Evolutionary conservation across 2,888 invertebrate species (phyloP).

Genomic region (Saturnia japonica): DNA sequence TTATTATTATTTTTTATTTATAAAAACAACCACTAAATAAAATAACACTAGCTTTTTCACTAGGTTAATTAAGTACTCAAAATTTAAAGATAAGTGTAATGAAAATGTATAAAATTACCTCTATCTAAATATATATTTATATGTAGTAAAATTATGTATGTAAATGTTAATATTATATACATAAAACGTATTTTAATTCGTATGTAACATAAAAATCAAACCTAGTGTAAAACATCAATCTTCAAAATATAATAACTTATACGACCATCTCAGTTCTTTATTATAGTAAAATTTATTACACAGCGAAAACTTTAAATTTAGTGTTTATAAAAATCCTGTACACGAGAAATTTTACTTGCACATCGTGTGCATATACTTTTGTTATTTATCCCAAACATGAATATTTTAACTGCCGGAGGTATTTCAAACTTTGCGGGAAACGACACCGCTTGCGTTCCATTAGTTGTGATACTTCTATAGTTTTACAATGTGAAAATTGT

Average conservation of each 20-base stretch:
- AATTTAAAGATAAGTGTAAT: no score
- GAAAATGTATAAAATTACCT: no score
- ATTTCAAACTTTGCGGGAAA: constrained; percentile 37
- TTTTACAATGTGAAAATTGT: background rate
- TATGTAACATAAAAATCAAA: background rate
- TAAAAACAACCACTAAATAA: no score
- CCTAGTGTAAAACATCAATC: background rate
- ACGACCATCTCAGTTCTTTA: background rate
- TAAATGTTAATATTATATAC: no score
- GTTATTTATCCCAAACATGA: constrained; percentile 38
- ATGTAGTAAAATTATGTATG: background rate
- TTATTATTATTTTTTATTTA: no score
- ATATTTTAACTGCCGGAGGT: constrained; percentile 42
- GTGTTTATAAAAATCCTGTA: background rate
- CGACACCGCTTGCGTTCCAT: constrained; percentile 33
- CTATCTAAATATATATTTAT: no score
- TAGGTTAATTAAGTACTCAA: no score
- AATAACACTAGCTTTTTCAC: no score
- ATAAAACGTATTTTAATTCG: background rate
- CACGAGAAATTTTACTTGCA: background rate
- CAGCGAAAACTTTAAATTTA: constrained; percentile 27
- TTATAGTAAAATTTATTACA: background rate
- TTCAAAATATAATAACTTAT: background rate
- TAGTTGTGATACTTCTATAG: background rate
- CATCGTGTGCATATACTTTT: background rate